These are phyloP conservation scores for Mycteria americana DNA, from an alignment of 2,797 vertebrate species.

Conservation along the genomic window DNA sequence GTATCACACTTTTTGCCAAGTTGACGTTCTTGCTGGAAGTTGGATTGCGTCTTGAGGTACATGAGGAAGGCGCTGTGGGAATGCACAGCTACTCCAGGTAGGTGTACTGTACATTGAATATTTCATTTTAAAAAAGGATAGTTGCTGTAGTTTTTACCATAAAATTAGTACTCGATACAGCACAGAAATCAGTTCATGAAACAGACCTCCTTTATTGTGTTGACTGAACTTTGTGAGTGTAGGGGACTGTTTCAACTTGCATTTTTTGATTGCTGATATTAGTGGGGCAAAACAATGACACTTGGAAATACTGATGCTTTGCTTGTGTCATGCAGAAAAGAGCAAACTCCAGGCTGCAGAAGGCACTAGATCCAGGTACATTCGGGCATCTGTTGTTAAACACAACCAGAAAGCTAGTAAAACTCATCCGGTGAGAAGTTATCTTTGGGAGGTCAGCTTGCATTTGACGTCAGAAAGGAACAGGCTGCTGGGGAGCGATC, in stretches of 20 bases:
- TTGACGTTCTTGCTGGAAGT: not conserved
- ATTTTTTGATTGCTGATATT: not conserved
- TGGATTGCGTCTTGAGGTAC: not conserved
- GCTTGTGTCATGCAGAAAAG: not conserved
- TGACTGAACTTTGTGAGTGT: not conserved
- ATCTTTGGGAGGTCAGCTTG: constrained; percentile 1
- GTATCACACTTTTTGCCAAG: not conserved
- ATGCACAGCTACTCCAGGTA: not conserved
- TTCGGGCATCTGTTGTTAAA: not conserved
- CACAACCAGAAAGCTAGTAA: not conserved
- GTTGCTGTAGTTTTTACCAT: not conserved
- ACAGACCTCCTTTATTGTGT: not conserved
- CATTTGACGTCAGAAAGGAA: constrained; percentile 21
- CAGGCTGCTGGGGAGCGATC: not conserved
- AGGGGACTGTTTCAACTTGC: not conserved
- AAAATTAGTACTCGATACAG: not conserved
- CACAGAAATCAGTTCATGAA: not conserved
- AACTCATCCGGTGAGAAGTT: not conserved
- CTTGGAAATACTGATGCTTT: not conserved
- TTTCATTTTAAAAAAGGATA: not conserved
- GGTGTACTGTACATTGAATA: not conserved
- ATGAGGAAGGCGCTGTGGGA: not conserved
- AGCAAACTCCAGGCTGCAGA: not conserved
- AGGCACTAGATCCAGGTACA: not conserved
- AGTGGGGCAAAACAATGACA: not conserved